Conservation (phyloP, 2,113 vertebrate genomes). For the Sciurus niger region DNA sequence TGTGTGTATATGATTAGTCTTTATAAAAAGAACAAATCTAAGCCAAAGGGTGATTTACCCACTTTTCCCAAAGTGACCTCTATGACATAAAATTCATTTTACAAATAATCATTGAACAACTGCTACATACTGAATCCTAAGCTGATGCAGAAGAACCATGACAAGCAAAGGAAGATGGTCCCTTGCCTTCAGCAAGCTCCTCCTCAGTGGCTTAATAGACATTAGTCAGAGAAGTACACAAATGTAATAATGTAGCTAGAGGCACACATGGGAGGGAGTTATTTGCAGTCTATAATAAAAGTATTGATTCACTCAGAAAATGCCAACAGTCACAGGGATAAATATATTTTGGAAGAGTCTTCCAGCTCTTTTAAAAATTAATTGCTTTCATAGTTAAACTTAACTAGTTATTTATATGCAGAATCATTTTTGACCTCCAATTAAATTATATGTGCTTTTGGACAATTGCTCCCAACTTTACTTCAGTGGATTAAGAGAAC, state of each 20-base stretch:
- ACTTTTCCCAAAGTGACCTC: neutral
- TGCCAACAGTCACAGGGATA: neutral
- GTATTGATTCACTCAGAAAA: conserved; percentile 14
- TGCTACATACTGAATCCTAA: neutral
- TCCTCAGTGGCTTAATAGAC: neutral
- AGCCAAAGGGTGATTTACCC: neutral
- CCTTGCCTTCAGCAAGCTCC: neutral
- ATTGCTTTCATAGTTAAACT: conserved; percentile 50
- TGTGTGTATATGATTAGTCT: neutral
- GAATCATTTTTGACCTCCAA: neutral
- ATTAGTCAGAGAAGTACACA: neutral
- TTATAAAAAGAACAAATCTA: conserved; percentile 35
- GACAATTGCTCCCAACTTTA: conserved; percentile 34
- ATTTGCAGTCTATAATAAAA: neutral
- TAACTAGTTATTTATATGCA: conserved; percentile 47
- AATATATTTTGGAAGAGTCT: neutral
- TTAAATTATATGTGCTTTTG: conserved; percentile 51
- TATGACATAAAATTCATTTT: neutral
- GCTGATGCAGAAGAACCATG: neutral
- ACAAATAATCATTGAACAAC: neutral
- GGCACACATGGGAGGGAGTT: neutral
- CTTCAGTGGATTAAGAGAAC: neutral
- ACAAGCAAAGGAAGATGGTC: neutral
- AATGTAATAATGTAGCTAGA: neutral
- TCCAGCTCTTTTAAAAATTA: conserved; percentile 25